Conservation (phyloP, 2,797 vertebrate genomes). For the Mus caroli region DNA sequence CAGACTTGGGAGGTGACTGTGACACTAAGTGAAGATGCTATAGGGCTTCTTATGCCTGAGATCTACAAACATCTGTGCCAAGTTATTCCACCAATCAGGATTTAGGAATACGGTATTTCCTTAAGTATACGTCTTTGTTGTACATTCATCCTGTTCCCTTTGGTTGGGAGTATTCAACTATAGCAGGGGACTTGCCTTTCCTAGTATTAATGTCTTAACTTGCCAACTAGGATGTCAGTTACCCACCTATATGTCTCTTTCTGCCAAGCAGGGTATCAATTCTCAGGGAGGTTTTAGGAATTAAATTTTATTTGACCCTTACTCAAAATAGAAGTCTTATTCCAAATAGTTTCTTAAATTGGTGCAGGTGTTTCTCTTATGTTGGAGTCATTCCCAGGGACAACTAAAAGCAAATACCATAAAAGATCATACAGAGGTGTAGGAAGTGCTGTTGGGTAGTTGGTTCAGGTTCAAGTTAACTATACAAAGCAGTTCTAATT, state of each 20-base stretch:
- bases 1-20: too few relatives aligned
- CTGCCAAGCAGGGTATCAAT: background rate
- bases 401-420: background rate
- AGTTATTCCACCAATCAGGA: background rate
- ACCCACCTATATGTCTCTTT: background rate
- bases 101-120: background rate
- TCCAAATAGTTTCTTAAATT: background rate
- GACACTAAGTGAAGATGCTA: too few relatives aligned
- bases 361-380: background rate
- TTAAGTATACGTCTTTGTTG: background rate
- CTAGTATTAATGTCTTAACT: background rate
- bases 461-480: background rate
- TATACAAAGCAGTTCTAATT: background rate
- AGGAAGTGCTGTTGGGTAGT: background rate
- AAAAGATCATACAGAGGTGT: background rate
- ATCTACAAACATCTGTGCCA: background rate
- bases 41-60: too few relatives aligned
- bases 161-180: background rate
- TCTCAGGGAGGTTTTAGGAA: background rate
- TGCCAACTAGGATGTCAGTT: background rate
- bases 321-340: background rate
- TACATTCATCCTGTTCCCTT: background rate
- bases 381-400: background rate
- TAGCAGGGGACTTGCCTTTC: background rate
- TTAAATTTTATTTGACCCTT: background rate